phyloP scores from a whole-genome alignment of 2,888 invertebrate genomes.

The Caenorhabditis parvicauda region DNA sequence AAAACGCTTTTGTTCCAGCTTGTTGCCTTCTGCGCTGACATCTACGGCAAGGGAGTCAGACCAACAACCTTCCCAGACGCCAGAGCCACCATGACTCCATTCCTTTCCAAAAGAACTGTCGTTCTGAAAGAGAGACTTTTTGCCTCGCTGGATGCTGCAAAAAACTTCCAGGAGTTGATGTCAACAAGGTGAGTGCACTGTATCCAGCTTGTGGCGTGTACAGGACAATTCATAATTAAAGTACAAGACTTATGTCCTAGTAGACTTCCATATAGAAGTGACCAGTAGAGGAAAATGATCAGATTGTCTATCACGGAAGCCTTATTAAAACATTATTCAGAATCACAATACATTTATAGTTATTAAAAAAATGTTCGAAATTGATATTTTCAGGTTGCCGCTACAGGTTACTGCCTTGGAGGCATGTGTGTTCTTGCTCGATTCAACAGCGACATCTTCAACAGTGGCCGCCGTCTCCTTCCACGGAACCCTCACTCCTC shows the following conservation, averaged over 20 bases:
- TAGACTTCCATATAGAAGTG: too few species aligned
- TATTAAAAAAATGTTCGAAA: too few species aligned
- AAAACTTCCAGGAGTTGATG: conserved; percentile 23
- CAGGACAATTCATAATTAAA: too few species aligned
- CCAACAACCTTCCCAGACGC: conserved; percentile 29
- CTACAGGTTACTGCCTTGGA: conserved; percentile 10
- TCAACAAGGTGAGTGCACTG: conserved; percentile 9
- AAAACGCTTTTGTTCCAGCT: too few species aligned
- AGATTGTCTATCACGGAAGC: too few species aligned
- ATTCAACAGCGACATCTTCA: neutral
- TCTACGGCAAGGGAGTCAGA: conserved; percentile 49
- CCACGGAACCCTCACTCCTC: conserved; percentile 12
- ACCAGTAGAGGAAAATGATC: too few species aligned
- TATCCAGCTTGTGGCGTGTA: too few species aligned
- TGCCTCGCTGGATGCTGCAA: conserved; percentile 36
- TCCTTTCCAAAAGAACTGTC: conserved; percentile 28
- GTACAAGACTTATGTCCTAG: too few species aligned
- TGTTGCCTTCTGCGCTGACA: conserved; percentile 50
- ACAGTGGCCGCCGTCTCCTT: conserved; percentile 8
- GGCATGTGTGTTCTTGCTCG: conserved; percentile 11
- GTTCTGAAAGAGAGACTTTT: conserved; percentile 36
- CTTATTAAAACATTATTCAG: too few species aligned
- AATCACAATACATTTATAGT: too few species aligned
- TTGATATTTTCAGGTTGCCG: too few species aligned
- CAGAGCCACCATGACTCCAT: conserved; percentile 31